These are phyloP conservation scores for Syrphus vitripennis DNA, from an alignment of 2,888 invertebrate genomes.

Conservation along the genomic window DNA sequence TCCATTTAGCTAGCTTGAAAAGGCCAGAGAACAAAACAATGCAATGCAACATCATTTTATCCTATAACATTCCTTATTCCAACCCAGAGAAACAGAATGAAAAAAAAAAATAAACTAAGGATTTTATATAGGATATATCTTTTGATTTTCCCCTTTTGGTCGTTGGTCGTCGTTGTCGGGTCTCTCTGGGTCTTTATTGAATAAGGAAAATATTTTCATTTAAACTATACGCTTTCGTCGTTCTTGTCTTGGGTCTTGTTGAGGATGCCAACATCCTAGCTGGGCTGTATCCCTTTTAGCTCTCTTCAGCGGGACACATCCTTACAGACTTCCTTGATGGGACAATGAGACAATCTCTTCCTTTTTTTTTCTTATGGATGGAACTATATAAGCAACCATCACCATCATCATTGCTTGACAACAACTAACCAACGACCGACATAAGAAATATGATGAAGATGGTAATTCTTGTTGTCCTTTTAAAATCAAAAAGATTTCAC, in stretches of 20 bases:
- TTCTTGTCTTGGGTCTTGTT: not conserved
- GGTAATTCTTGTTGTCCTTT: conserved; percentile 65
- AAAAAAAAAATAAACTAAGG: not conserved
- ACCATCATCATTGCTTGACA: conserved; percentile 29
- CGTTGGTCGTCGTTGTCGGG: too few species aligned
- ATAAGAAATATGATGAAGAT: conserved; percentile 64
- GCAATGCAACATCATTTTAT: conserved; percentile 54
- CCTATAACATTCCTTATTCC: conserved; percentile 28
- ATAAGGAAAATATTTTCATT: conserved; percentile 65
- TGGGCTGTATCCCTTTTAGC: conserved; percentile 15
- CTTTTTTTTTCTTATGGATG: too few species aligned
- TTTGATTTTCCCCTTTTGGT: conserved; percentile 7
- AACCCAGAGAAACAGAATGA: not conserved
- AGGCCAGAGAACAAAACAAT: conserved; percentile 17
- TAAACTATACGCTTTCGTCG: conserved; percentile 38
- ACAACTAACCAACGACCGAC: conserved; percentile 16
- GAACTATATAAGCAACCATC: not conserved
- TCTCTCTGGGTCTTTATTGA: conserved; percentile 50
- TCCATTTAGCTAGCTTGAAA: conserved; percentile 15
- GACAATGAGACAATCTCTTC: conserved; percentile 54
- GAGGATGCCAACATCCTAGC: conserved; percentile 1
- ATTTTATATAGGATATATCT: not conserved
- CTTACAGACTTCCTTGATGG: conserved; percentile 43
- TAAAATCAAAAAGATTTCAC: conserved; percentile 49
- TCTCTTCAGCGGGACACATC: conserved; percentile 17